Percentiles rank a stretch among this genome's conserved stretches.
phyloP scores from a whole-genome alignment of 2,113 vertebrate genomes.

The Ceratotherium simum region DNA sequence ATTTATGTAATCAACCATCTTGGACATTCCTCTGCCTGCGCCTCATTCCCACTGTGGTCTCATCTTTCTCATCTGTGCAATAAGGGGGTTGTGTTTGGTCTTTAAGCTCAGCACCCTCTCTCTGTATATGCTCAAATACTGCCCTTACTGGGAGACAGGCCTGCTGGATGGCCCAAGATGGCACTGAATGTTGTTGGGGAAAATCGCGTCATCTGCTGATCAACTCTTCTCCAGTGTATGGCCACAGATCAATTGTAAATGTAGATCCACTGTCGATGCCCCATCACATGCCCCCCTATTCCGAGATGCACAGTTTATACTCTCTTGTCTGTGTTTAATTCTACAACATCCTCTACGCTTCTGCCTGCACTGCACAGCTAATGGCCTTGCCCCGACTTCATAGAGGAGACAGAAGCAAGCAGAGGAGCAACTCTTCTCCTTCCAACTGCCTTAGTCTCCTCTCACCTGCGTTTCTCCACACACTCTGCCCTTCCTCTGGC shows the following conservation, averaged over 20 bases:
- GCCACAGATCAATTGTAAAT: too few species aligned
- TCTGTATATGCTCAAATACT: background rate
- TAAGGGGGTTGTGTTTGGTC: background rate
- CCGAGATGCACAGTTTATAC: too few species aligned
- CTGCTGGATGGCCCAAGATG: background rate
- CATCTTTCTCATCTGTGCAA: background rate
- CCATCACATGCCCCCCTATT: too few species aligned
- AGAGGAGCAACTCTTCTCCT: too few species aligned
- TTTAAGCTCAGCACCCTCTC: background rate
- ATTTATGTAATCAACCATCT: background rate
- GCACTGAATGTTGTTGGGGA: background rate
- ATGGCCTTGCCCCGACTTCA: too few species aligned
- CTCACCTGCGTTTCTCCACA: too few species aligned
- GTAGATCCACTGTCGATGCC: too few species aligned
- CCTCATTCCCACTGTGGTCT: background rate
- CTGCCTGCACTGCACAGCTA: too few species aligned
- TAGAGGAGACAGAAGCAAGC: too few species aligned
- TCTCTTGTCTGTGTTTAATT: background rate
- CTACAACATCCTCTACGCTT: too few species aligned
- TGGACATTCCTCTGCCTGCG: background rate
- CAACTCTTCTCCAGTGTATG: background rate
- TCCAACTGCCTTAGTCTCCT: too few species aligned
- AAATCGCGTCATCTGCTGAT: background rate
- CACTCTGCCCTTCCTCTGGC: too few species aligned
- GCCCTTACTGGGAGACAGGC: background rate